Conservation (phyloP, 1,140 invertebrate genomes). For the Mylabris phalerata region DNA sequence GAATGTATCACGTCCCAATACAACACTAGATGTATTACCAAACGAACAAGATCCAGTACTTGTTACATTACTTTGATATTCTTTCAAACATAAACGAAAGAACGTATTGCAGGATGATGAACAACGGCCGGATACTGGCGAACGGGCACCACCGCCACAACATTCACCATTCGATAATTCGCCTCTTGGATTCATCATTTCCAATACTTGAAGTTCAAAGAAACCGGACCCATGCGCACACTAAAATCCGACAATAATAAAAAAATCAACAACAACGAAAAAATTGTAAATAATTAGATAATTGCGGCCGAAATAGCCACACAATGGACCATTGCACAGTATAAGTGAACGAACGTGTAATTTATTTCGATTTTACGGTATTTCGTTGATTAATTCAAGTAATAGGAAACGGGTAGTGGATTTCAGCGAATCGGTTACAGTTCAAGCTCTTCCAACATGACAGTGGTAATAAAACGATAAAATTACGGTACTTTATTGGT, state of each 20-base stretch:
- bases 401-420: too few species aligned
- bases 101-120: slow-evolving; percentile 68
- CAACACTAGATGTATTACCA: slow-evolving; percentile 76
- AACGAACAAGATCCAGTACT: slow-evolving; percentile 80
- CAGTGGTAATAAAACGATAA: too few species aligned
- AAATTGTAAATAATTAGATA: not conserved
- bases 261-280: not conserved
- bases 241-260: slow-evolving; percentile 46
- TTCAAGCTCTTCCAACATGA: too few species aligned
- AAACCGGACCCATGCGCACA: slow-evolving; percentile 69
- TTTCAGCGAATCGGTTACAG: too few species aligned
- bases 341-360: too few species aligned
- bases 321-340: too few species aligned
- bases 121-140: slow-evolving; percentile 46
- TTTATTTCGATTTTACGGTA: too few species aligned
- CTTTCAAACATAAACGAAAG: slow-evolving; percentile 84
- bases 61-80: slow-evolving; percentile 80
- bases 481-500: too few species aligned
- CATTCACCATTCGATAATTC: slow-evolving; percentile 73
- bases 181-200: slow-evolving; percentile 78
- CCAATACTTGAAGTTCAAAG: slow-evolving; percentile 87
- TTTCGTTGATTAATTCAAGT: too few species aligned
- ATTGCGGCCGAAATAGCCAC: too few species aligned
- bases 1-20: slow-evolving; percentile 81
- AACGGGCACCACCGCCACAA: slow-evolving; percentile 59